Base-by-base conservation (phyloP, 2,888 invertebrate genomes). In the Clistopyga incitator region DNA sequence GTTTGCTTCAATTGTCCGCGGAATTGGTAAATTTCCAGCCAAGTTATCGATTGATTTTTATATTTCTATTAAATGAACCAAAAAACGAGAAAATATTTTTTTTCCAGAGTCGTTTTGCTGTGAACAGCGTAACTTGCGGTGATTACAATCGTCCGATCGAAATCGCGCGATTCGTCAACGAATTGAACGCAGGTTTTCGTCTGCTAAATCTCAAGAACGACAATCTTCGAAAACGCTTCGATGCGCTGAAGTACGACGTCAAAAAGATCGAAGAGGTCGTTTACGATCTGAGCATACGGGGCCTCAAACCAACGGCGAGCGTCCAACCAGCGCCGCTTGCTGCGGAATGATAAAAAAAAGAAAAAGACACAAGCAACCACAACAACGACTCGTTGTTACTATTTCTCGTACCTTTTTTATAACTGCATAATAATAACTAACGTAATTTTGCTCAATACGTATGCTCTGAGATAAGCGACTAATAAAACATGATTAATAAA, bases 231-330 rank as follows among this genome's bases (percentile, higher is more conserved):
- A 98, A 98, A 91, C 95, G 97, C 15, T 98, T 97, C 89, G 98
- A 98, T 93, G 96, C 96, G 0, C 94, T 98, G 2, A 97, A 98
- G 87, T 98, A 98, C 90, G 98, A 98, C 90, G 96, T 98, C 25
- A 98, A 98, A 93, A 98, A 98, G 93, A 97, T 98, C 18, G 98
- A 98, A 91, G 98, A 98, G 92, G 97, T 98, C 0, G 97, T 97
- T 0, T 98, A 98, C 89, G 98, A 98, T 90, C 94, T 98, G 54
- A 97, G 97, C 84, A 97, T 98, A 86, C 94, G 98, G 29, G 97
- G 97, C 0, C 94, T 98, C 8, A 94, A 95, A 90, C 94, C 95
- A 25, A 82, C 86, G 52, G 78, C 74, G 38, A 38, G 38, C 38
- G 38, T 1, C 2, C 82, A 84, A 70, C 47, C 84, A n/a, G 64